Base-by-base conservation (phyloP, 2,888 invertebrate genomes). In the Glaucopsyche alexis region DNA sequence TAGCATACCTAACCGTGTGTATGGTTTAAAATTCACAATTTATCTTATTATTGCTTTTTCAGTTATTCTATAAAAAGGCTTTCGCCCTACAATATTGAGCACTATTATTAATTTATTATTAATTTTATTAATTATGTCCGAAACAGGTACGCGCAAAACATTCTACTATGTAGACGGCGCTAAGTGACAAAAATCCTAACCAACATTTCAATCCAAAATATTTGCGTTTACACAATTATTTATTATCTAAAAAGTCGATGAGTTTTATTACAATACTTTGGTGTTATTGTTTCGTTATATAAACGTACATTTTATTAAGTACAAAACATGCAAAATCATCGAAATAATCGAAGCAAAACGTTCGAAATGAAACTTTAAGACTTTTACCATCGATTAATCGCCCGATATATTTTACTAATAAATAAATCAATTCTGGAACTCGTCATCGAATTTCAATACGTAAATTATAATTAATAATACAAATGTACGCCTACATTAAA, bases 241-340 rank as follows among this genome's bases (percentile, higher is more conserved):
- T 91, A 91, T 90, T 90, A 91, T 88, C 91, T 92, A 93, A 90
- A 88, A 89, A 93, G 90, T 93, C 93, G 93, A 91, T 91, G 91
- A 89, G 85, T 89, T 88, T 82, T 87, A 86, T 85, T 88, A 85
- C 74, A 89, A 88, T 86, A 88, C 84, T 88, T 93, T 93, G 92
- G 92, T 93, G 92, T 91, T 93, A 86, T 87, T 88, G 90, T 93
- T 93, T 90, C 91, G 89, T 69, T 66, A 88, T 91, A 76, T 78
- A 80, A 79, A 80, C 78, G 78, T 78, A 78, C 74, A 75, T 77
- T 67, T 66, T 72, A 60, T 29, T 29, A 60, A 76, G 75, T 75
- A 65, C 77, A 72, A 73, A 77, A 67, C 73, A 72, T 75, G 73
- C 64, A 73, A 76, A 78, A 70, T 74, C 76, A 80, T 74, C 72